Evolutionary conservation across 2,888 invertebrate genomes (phyloP), one percentile per base, ranked within the genome.

Genomic region (Flexamia atlantica): DNA sequence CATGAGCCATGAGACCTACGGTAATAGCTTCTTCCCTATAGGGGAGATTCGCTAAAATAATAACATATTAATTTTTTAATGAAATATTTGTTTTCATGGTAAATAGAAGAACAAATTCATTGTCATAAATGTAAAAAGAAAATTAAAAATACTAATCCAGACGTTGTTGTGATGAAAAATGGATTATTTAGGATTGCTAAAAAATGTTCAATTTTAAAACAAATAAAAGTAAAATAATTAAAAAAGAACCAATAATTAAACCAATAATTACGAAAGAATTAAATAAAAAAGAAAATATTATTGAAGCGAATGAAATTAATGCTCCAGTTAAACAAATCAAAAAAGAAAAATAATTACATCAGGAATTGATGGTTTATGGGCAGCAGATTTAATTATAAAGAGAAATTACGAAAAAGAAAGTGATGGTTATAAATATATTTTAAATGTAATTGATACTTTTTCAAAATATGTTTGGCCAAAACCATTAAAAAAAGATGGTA

Each of bases 81-180:
- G n/a, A n/a, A n/a, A n/a, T n/a, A n/a, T n/a, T n/a, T n/a, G n/a
- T n/a, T n/a, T n/a, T n/a, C n/a, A n/a, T n/a, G n/a, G n/a, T 36
- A 36, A 36, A 36, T 36, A 9, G 36, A 36, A 36, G 36, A 36
- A 36, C 36, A 4, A 36, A 30, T 32, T 70, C 36, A 70, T 25
- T 70, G 46, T 74, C 46, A 74, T 74, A 42, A 74, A 42, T 74
- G 46, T 74, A 42, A 32, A n/a, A 42, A 30, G n/a, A 42, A 42
- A 14, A 40, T 23, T 36, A 46, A 79, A 40, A 42, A 79, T 28
- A 40, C 14, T 10, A 23, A 79, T 28, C n/a, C 53, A 79, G 30
- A 23, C 23, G 14, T 79, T 14, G 46, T 42, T 25, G 4, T 23
- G 4, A 64, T 25, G 2, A 25, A 60, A 25, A 64, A 36, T 36